These are phyloP conservation scores for Xenopus borealis DNA, from an alignment of 2,113 vertebrate genomes.

Conservation along the genomic window DNA sequence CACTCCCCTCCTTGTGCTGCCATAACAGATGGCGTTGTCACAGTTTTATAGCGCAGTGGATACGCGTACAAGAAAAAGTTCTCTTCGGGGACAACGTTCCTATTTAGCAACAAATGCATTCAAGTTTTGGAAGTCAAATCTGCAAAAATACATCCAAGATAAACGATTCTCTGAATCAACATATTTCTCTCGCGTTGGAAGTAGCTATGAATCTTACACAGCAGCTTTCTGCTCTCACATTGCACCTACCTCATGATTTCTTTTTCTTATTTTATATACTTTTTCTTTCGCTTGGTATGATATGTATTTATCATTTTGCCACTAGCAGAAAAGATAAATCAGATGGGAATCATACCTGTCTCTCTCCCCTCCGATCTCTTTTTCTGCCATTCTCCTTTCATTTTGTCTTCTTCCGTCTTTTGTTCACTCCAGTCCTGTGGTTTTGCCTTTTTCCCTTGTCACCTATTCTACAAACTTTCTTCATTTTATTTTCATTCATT, in stretches of 20 bases:
- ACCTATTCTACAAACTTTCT: background rate
- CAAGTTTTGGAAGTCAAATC: constrained; percentile 48
- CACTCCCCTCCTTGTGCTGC: constrained; percentile 33
- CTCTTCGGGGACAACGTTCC: constrained; percentile 46
- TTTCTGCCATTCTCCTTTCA: constrained; percentile 40
- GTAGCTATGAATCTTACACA: constrained; percentile 45
- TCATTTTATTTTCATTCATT: background rate
- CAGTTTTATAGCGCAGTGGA: constrained; percentile 45
- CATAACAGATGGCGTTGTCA: constrained; percentile 47
- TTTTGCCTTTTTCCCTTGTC: background rate
- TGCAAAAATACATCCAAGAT: constrained; percentile 46
- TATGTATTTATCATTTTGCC: constrained; percentile 46
- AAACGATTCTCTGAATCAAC: constrained; percentile 47
- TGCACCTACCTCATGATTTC: constrained; percentile 34
- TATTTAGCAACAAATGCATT: constrained; percentile 48
- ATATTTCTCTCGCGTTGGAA: constrained; percentile 45
- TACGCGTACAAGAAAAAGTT: constrained; percentile 46
- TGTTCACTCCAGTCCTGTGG: background rate
- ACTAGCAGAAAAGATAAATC: constrained; percentile 65
- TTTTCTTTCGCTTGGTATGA: constrained; percentile 61
- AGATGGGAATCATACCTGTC: constrained; percentile 70
- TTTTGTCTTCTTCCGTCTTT: constrained; percentile 22
- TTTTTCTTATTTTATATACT: constrained; percentile 80
- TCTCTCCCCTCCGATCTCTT: constrained; percentile 37
- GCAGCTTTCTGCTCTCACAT: constrained; percentile 22